Percentiles rank a stretch among this genome's conserved stretches.
phyloP scores from a whole-genome alignment of 2,797 vertebrate genomes.

The Limosa lapponica region DNA sequence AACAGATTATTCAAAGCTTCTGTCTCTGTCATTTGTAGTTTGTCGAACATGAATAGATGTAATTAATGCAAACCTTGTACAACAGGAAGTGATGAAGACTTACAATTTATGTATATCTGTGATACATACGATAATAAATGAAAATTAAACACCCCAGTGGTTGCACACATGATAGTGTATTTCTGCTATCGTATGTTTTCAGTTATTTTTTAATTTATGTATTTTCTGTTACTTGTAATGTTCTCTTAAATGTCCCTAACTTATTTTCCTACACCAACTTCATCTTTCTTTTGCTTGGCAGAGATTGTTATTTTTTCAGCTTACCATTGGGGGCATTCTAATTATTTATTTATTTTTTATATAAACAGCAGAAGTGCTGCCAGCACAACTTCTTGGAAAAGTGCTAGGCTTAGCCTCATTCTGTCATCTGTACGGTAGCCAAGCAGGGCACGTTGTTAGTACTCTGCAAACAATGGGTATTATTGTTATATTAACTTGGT shows the following conservation, averaged over 20 bases:
- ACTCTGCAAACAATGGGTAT: neutral
- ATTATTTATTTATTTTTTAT: conserved; percentile 38
- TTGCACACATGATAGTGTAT: neutral
- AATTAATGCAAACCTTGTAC: neutral
- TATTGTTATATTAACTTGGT: conserved; percentile 29
- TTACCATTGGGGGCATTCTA: neutral
- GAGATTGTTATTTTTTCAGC: neutral
- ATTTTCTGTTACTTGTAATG: neutral
- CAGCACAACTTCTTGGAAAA: conserved; percentile 48
- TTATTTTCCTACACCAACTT: neutral
- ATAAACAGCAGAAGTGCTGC: neutral
- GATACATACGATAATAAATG: neutral
- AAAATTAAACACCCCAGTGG: neutral
- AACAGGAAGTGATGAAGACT: neutral
- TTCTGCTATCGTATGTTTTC: neutral
- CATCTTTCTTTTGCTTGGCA: conserved; percentile 21
- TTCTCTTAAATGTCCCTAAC: neutral
- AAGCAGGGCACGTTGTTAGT: neutral
- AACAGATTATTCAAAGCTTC: neutral
- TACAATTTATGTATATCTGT: neutral
- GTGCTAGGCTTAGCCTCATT: conserved; percentile 19
- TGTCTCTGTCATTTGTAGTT: neutral
- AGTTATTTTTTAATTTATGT: neutral
- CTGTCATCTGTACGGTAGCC: conserved; percentile 3
- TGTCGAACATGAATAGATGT: rapidly evolving